Evolutionary conservation across 2,888 invertebrate genomes (phyloP).

Genomic region (Megamerina dolium): DNA sequence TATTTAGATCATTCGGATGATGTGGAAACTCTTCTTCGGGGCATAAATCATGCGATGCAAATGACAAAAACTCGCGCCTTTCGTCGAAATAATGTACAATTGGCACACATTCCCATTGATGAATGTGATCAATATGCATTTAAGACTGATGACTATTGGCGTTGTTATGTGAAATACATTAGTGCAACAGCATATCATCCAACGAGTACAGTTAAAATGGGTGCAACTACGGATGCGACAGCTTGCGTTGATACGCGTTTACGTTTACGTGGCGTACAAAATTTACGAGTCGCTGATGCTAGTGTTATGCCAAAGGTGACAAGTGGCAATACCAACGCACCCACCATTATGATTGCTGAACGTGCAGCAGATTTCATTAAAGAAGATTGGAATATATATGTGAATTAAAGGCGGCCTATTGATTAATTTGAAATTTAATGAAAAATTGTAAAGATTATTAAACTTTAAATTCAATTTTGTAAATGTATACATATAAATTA

Average conservation of each 20-base stretch:
- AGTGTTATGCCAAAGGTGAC: slow-evolving; percentile 72
- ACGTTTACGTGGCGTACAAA: slow-evolving; percentile 53
- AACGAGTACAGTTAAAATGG: slow-evolving; percentile 64
- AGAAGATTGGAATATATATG: slow-evolving; percentile 19
- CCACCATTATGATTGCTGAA: slow-evolving; percentile 74
- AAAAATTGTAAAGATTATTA: no score
- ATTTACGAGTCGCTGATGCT: slow-evolving; percentile 67
- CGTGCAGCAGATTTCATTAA: slow-evolving; percentile 57
- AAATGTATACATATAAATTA: no score
- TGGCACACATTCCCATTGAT: slow-evolving; percentile 23
- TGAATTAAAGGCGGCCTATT: background rate
- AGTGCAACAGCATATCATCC: slow-evolving; percentile 57
- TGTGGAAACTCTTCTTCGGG: slow-evolving; percentile 49
- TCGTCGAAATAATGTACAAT: slow-evolving; percentile 33
- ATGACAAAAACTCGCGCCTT: slow-evolving; percentile 49
- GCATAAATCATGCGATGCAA: slow-evolving; percentile 43
- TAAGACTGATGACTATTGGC: slow-evolving; percentile 51
- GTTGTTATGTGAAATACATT: slow-evolving; percentile 53
- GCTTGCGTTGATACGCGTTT: slow-evolving; percentile 52
- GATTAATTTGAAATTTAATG: background rate
- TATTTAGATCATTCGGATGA: slow-evolving; percentile 58
- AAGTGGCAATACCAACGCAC: slow-evolving; percentile 68
- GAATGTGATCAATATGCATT: slow-evolving; percentile 30
- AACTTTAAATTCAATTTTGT: no score
- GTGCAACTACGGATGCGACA: slow-evolving; percentile 44